Conservation (phyloP, 2,797 vertebrate genomes). For the Spinibarbus caldwelli region DNA sequence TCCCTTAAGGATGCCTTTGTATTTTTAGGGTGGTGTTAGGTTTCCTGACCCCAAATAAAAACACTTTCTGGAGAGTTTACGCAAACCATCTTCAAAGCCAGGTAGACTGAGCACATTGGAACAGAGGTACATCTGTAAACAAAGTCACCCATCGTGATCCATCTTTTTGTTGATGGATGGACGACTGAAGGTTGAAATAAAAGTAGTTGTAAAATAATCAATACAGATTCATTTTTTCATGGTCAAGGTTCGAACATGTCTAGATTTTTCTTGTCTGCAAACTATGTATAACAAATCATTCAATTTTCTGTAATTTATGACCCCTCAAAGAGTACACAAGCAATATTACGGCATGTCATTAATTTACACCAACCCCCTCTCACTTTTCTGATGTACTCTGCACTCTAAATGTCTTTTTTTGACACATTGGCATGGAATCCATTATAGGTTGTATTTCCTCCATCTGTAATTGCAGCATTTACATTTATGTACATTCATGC, state of each 20-base stretch:
- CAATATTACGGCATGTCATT: neutral
- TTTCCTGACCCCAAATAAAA: neutral
- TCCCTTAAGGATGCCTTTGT: neutral
- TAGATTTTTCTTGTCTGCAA: neutral
- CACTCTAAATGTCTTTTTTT: conserved; percentile 17
- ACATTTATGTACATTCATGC: neutral
- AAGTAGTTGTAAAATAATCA: conserved; percentile 21
- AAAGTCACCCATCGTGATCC: neutral
- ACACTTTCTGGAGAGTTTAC: neutral
- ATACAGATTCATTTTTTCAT: neutral
- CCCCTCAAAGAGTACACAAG: neutral
- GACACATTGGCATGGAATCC: conserved; percentile 1
- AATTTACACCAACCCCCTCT: neutral
- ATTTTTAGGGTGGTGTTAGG: neutral
- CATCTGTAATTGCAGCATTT: neutral
- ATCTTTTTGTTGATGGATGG: neutral
- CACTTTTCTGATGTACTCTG: neutral
- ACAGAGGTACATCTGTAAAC: neutral
- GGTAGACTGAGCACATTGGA: neutral
- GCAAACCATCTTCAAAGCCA: neutral
- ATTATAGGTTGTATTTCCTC: neutral
- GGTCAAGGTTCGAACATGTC: neutral
- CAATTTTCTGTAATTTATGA: neutral
- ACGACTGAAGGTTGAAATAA: conserved; percentile 9
- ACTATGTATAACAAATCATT: neutral